Evolutionary conservation across 2,113 vertebrate genomes (phyloP), one percentile per base, ranked within the genome.

Genomic region (Marcusenius ussheri): DNA sequence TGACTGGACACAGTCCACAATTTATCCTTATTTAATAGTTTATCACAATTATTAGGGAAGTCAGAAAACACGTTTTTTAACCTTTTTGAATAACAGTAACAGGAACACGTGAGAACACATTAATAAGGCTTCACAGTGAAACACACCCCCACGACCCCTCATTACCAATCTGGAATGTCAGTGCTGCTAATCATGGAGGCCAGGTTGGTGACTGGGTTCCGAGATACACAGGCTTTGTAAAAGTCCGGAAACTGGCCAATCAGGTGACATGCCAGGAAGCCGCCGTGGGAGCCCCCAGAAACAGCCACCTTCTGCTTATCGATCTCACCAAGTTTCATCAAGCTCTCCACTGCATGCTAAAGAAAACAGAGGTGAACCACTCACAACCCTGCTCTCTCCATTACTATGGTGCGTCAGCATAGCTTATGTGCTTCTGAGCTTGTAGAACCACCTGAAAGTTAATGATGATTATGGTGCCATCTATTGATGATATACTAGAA

Each of bases 161-260:
- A 94, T 94, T 94, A 99, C 98, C 98, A 99, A 94, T 99, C 98
- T 0, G 98, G 98, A 87, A 99, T 98, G 94, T 99, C 98, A 0
- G 98, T 99, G 93, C 95, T 93, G 90, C 96, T 92, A 47, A 97
- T 91, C 98, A 99, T 98, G 31, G 98, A 97, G 42, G 97, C 96
- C 0, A 99, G 92, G 93, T 99, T 99, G 93, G 93, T 95, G 91
- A 99, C 98, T 0, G 98, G 98, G 93, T 99, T 99, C 83, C 97
- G 96, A 9, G 94, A 94, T 87, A 98, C 96, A 0, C 98, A 98
- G 88, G 97, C 97, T 0, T 93, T 95, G 92, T 99, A 99, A 91
- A 96, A 97, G 0, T 95, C 93, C 0, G 98, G 98, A 91, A 97
- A 99, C 93, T 99, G 98, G 89, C 98, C 98, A 35, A 99, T 96